phyloP scores from a whole-genome alignment of 2,113 vertebrate genomes.

The Percina caprodes region DNA sequence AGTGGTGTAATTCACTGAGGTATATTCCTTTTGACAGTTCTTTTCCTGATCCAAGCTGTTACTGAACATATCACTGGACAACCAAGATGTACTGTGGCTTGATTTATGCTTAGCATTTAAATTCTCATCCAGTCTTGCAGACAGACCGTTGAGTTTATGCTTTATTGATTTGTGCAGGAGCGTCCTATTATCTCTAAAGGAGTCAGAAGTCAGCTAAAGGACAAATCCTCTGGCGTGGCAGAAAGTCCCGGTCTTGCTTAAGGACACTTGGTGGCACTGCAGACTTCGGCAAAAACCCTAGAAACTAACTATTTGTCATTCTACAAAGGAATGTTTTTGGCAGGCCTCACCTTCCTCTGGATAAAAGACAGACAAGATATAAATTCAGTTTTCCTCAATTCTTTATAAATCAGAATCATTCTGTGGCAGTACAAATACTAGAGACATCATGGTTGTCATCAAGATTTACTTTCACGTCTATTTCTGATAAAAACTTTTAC shows the following conservation, averaged over 20 bases:
- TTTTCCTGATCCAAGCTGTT: background rate
- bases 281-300: background rate
- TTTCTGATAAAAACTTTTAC: background rate
- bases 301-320: background rate
- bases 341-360: background rate
- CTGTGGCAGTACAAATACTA: background rate
- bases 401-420: background rate
- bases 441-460: background rate
- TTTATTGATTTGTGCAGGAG: constrained; percentile 22
- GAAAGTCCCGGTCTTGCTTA: constrained; percentile 6
- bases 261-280: constrained; percentile 7
- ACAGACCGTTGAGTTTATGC: background rate
- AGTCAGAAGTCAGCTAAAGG: constrained; percentile 24
- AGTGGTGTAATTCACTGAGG: too few relatives aligned
- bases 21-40: background rate
- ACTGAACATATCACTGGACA: background rate
- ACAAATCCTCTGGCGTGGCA: background rate
- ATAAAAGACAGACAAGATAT: background rate
- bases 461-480: background rate
- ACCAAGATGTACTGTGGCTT: background rate
- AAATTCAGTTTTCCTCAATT: background rate
- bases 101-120: background rate
- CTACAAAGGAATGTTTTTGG: background rate
- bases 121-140: background rate
- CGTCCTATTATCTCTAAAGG: constrained; percentile 1